Conservation (phyloP, 2,888 invertebrate species). For the Acronicta alni region DNA sequence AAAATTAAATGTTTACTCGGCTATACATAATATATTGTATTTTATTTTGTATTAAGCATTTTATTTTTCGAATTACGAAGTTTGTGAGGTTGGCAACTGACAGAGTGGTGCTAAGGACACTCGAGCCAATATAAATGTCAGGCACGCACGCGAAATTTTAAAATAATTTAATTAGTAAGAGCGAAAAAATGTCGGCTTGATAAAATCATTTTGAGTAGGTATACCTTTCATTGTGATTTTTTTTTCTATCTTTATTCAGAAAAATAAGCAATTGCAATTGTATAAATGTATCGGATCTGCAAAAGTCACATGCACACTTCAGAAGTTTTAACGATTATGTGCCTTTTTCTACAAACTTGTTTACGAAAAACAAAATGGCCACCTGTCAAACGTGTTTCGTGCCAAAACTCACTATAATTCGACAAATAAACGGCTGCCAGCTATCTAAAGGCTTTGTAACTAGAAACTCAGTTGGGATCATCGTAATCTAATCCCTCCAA, state of each 20-base stretch:
- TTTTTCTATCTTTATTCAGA: too few relatives aligned
- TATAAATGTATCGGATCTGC: too few relatives aligned
- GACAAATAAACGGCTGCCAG: constrained; percentile 32
- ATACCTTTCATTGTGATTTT: neutral
- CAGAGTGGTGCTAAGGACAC: constrained; percentile 39
- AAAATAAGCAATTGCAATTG: too few relatives aligned
- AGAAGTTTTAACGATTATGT: too few relatives aligned
- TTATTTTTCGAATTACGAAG: constrained; percentile 51
- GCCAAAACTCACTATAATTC: constrained; percentile 32
- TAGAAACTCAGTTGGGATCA: constrained; percentile 47
- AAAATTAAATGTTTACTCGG: constrained; percentile 25
- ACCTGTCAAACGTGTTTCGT: constrained; percentile 33
- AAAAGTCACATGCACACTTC: too few relatives aligned
- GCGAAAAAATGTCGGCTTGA: neutral
- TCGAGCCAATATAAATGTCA: constrained; percentile 35
- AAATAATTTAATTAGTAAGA: constrained; percentile 27
- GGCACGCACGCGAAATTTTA: constrained; percentile 13
- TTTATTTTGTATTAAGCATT: constrained; percentile 12
- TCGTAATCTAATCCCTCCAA: constrained; percentile 47
- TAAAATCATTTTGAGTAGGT: neutral
- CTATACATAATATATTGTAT: neutral
- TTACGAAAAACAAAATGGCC: constrained; percentile 24
- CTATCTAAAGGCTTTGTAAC: constrained; percentile 38
- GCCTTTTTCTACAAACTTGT: neutral
- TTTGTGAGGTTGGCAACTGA: constrained; percentile 39